A percentile compares a stretch with the other conserved stretches of the same genome.
These are phyloP conservation scores for Apostichopus leukothele DNA, from an alignment of 53 echinoderm and acorn worm species.

Conservation along the genomic window DNA sequence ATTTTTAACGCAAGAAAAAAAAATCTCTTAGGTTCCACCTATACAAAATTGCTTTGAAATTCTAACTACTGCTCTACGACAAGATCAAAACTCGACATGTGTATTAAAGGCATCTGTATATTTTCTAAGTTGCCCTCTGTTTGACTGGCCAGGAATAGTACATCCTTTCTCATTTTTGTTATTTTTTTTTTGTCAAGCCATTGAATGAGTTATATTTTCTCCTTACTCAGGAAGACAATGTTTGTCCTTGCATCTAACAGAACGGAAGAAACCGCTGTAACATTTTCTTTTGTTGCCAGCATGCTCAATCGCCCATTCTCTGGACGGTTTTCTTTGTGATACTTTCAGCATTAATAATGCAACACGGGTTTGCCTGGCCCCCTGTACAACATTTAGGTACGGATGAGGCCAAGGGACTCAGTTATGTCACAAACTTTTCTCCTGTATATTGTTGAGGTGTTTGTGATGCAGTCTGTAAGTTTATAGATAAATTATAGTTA, in stretches of 20 bases:
- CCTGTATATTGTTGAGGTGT: no score
- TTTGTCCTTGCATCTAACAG: slow-evolving; percentile 41
- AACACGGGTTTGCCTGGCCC: not conserved
- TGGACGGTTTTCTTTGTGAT: slow-evolving; percentile 27
- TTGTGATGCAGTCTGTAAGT: no score
- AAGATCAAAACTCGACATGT: not conserved
- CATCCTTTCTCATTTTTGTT: not conserved
- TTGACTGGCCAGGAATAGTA: not conserved
- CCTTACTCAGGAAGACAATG: not conserved
- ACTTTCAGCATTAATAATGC: slow-evolving; percentile 20
- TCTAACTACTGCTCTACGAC: no score
- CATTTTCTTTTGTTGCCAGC: slow-evolving; percentile 18
- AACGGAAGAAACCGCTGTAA: slow-evolving; percentile 40
- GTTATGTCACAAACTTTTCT: no score
- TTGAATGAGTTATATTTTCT: slow-evolving; percentile 13
- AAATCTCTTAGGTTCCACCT: no score
- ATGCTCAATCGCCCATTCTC: slow-evolving; percentile 29
- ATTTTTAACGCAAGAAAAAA: no score
- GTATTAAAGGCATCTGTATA: slow-evolving; percentile 11
- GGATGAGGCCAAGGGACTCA: not conserved
- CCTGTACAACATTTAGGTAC: not conserved
- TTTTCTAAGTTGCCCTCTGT: not conserved
- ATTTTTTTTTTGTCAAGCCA: not conserved
- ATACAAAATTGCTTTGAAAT: no score
- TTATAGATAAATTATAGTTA: no score